These are phyloP conservation scores for Epinephelus lanceolatus DNA, from an alignment of 2,113 vertebrate genomes.

Conservation along the genomic window DNA sequence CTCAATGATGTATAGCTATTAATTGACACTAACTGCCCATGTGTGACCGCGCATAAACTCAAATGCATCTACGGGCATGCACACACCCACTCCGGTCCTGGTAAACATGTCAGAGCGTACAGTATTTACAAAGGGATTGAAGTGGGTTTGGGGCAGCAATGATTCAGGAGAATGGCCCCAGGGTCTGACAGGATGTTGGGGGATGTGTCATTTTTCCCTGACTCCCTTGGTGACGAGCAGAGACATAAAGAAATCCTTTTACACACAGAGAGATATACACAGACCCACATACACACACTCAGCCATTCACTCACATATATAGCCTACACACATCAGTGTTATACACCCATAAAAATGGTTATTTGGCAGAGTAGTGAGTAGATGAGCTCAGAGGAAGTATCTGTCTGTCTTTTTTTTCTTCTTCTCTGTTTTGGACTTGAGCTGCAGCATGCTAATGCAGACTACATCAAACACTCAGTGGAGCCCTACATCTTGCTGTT, in stretches of 20 bases:
- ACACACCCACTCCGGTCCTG: constrained; percentile 35
- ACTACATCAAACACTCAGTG: constrained; percentile 72
- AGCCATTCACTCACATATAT: constrained; percentile 58
- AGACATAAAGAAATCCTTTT: constrained; percentile 84
- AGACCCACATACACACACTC: constrained; percentile 58
- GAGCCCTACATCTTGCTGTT: constrained; percentile 54
- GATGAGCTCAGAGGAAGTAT: constrained; percentile 81
- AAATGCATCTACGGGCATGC: constrained; percentile 28
- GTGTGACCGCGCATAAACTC: constrained; percentile 58
- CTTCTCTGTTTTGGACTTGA: constrained; percentile 61
- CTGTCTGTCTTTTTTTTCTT: constrained; percentile 6
- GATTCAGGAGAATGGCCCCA: constrained; percentile 78
- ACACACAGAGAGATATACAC: constrained; percentile 66
- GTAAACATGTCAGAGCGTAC: constrained; percentile 72
- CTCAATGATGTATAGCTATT: constrained; percentile 62
- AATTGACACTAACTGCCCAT: constrained; percentile 73
- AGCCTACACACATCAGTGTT: constrained; percentile 69
- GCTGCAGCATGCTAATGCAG: constrained; percentile 63
- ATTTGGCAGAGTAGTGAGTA: constrained; percentile 65
- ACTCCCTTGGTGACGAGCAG: constrained; percentile 78
- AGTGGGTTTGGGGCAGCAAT: constrained; percentile 75
- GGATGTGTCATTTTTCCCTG: constrained; percentile 77
- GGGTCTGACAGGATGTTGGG: constrained; percentile 83
- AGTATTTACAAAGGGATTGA: constrained; percentile 76
- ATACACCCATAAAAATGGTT: constrained; percentile 70